These are phyloP conservation scores for Theodoxus fluviatilis DNA, from an alignment of 2,888 invertebrate species.

Conservation along the genomic window DNA sequence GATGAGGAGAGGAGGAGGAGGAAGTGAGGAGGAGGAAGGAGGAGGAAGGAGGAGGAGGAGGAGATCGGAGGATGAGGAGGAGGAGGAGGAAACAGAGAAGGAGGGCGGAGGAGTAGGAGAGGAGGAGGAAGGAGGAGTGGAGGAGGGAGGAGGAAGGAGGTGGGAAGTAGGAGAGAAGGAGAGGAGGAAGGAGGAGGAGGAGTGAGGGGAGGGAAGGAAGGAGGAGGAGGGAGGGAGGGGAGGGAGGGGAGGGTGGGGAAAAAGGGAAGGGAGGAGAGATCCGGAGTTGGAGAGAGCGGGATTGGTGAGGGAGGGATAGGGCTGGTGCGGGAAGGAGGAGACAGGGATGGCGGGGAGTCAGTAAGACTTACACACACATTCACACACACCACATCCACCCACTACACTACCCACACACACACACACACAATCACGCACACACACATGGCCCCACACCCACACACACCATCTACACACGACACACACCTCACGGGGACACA, in stretches of 20 bases:
- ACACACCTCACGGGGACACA: too few species aligned
- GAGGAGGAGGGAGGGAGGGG: not conserved
- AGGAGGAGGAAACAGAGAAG: not conserved
- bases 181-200: not conserved
- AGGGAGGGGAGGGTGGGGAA: not conserved
- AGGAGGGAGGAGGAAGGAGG: not conserved
- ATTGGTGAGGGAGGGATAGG: not conserved
- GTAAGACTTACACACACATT: not conserved
- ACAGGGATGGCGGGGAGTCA: not conserved
- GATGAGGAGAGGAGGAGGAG: not conserved
- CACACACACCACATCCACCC: conserved; percentile 14
- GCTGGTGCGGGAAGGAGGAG: too few species aligned
- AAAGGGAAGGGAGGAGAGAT: not conserved
- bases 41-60: not conserved
- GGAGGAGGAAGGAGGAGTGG: conserved; percentile 8
- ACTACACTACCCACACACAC: not conserved
- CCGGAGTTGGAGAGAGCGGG: too few species aligned
- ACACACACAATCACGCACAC: not conserved
- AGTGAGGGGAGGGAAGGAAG: not conserved
- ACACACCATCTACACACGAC: too few species aligned
- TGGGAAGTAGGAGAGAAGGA: not conserved
- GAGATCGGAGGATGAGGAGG: not conserved
- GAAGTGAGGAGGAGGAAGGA: not conserved
- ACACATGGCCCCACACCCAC: not conserved
- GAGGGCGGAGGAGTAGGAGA: not conserved